phyloP scores from a whole-genome alignment of 1,140 invertebrate species.

The Melipona quadrifasciata region DNA sequence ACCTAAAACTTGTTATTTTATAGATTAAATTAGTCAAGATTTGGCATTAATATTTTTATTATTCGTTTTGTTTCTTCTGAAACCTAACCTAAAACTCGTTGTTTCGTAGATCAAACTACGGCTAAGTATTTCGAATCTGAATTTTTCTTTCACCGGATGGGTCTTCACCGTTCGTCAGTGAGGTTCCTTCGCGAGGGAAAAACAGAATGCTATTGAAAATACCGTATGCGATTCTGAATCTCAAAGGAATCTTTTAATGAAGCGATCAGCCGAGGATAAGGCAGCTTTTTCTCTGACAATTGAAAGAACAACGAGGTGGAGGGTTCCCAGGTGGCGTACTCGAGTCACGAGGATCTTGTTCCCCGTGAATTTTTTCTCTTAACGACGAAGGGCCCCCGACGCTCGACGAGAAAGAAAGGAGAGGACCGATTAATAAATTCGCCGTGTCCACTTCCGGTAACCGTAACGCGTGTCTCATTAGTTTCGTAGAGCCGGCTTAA shows the following conservation, averaged over 20 bases:
- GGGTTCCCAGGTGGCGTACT: background rate
- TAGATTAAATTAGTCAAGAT: too few species aligned
- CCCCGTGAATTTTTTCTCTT: conserved; percentile 28
- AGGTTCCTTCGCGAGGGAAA: background rate
- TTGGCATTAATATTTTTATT: too few species aligned
- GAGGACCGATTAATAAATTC: conserved; percentile 71
- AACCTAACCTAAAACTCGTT: too few species aligned
- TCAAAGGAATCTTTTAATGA: background rate
- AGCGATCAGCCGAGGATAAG: conserved; percentile 5
- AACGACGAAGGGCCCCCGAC: background rate
- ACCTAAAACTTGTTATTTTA: too few species aligned
- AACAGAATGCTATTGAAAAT: background rate
- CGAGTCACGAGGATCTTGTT: conserved; percentile 52
- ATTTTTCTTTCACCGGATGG: too few species aligned
- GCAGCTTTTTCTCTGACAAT: conserved; percentile 3
- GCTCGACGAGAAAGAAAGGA: background rate
- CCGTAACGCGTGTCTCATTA: conserved; percentile 75
- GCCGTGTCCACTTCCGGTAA: conserved; percentile 71
- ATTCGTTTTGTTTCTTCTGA: too few species aligned
- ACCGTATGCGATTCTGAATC: background rate
- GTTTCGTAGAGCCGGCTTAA: conserved; percentile 73
- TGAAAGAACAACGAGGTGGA: background rate
- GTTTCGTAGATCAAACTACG: too few species aligned
- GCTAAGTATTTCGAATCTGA: too few species aligned
- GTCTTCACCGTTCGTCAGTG: too few species aligned